Base-by-base conservation (phyloP, 2,888 invertebrate species). In the Idaea aversata region DNA sequence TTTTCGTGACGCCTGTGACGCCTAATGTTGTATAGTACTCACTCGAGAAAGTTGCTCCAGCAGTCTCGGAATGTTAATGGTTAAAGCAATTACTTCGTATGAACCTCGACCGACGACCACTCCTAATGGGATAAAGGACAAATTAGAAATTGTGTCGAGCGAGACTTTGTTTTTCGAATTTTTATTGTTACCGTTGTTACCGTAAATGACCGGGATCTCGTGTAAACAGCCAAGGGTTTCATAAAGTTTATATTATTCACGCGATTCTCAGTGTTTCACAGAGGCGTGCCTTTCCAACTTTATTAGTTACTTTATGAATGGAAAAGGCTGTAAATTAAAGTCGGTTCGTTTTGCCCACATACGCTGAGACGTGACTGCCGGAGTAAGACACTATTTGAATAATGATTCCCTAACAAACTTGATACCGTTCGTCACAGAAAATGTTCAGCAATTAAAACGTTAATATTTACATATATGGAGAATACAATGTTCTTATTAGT, bases 1-100 rank as follows among this genome's bases (percentile, higher is more conserved):
- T 72, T 73, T 73, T 78, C 79, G 79, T 84, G 83, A 81, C 80
- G 80, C 63, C 72, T 71, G 79, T 84, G 83, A 81, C 80, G 80
- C 63, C 72, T 71, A 79, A 80, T 79, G 74, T 77, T 73, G 75
- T 78, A 79, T 74, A 25, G 25, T 25, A 75, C 81, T 82, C 82
- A 86, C 80, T 82, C 76, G 79, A 83, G 84, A 88, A 86, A 85
- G 84, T 83, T 80, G 75, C 77, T 78, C 81, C 78, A 82, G 79
- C 71, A 76, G 79, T 81, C 72, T 71, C 69, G 84, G 88, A 88
- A 88, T 88, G 83, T 88, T 88, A 88, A 89, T 87, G 83, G 82
- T 74, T 75, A 60, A 60, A 85, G 82, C 82, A 87, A 88, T 88
- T 86, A 86, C 85, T 83, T 78, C 73, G 76, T 80, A 80, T 67